Percentiles rank a stretch among this genome's conserved stretches.
Evolutionary conservation across 2,113 vertebrate species (phyloP).

Genomic region (Gymnocephalus cernua): DNA sequence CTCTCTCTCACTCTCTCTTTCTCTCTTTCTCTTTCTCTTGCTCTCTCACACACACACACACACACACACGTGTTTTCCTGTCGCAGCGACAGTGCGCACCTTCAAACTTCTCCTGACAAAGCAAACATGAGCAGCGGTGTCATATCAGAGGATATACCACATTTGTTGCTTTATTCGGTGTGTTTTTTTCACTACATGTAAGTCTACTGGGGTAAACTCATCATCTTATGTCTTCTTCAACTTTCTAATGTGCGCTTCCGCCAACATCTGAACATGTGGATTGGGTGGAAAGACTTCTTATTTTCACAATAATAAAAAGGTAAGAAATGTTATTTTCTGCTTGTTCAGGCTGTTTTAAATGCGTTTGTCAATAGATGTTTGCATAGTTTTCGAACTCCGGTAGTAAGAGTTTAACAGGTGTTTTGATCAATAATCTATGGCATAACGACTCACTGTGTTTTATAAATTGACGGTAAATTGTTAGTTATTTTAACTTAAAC

Average conservation of each 20-base stretch:
- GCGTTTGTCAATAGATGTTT: not conserved
- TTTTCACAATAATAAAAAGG: slow-evolving; percentile 1
- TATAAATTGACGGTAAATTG: not conserved
- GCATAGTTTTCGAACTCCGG: not conserved
- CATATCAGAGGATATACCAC: not conserved
- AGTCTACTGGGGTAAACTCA: not conserved
- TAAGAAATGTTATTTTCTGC: slow-evolving; percentile 29
- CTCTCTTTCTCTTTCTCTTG: too few relatives aligned
- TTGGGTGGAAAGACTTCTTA: not conserved
- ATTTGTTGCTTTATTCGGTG: not conserved
- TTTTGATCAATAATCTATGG: not conserved
- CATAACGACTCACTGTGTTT: not conserved
- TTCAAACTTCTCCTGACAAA: not conserved
- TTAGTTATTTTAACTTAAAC: not conserved
- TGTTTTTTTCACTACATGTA: not conserved
- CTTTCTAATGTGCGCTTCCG: not conserved
- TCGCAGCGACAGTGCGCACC: not conserved
- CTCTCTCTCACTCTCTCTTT: not conserved
- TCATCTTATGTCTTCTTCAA: not conserved
- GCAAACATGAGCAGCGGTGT: not conserved
- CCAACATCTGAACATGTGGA: not conserved
- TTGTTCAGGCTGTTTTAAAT: not conserved
- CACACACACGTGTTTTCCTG: slow-evolving; percentile 9
- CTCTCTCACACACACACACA: not conserved
- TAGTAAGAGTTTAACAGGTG: not conserved